Evolutionary conservation across 2,113 vertebrate species (phyloP), one percentile per base, ranked within the genome.

Genomic region (Patagioenas fasciata): DNA sequence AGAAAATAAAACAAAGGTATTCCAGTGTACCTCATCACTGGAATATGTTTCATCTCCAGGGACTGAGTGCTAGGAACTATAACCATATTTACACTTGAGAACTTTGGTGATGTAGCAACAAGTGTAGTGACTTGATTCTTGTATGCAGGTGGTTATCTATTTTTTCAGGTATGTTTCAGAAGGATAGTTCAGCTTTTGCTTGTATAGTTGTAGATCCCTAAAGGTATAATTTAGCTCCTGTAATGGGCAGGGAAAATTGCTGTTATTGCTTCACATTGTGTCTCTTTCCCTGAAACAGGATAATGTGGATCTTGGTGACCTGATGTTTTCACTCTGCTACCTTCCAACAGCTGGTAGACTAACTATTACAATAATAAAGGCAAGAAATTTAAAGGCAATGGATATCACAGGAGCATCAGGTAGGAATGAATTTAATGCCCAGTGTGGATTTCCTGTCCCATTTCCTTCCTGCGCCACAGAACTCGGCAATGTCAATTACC

Each of bases 271-370:
- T 94, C 80, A 65, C 24, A 18, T 78, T 70, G 29, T 82, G 42
- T 95, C 40, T 93, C 5, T 51, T 92, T 87, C 95, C 67, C 96
- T 96, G 96, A 44, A 94, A 93, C 96, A 99, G 99, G 99, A 99
- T 96, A 99, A 99, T 0, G 99, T 99, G 97, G 99, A 99, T 96
- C 99, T 99, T 38, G 99, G 99, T 44, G 99, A 99, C 96, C 95
- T 99, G 95, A 99, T 99, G 99, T 99, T 99, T 97, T 99, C 99
- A 4, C 99, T 99, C 95, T 99, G 99, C 97, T 99, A 99, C 97
- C 98, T 99, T 95, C 99, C 99, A 51, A 99, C 99, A 64, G 99
- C 99, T 48, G 99, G 99, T 84, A 98, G 99, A 96, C 96, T 99
- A 96, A 99, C 99, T 88, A 99, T 99, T 88, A 99, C 99, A 81